Base-by-base conservation (phyloP, 2,113 vertebrate genomes). In the Psittacula cyanocephala region DNA sequence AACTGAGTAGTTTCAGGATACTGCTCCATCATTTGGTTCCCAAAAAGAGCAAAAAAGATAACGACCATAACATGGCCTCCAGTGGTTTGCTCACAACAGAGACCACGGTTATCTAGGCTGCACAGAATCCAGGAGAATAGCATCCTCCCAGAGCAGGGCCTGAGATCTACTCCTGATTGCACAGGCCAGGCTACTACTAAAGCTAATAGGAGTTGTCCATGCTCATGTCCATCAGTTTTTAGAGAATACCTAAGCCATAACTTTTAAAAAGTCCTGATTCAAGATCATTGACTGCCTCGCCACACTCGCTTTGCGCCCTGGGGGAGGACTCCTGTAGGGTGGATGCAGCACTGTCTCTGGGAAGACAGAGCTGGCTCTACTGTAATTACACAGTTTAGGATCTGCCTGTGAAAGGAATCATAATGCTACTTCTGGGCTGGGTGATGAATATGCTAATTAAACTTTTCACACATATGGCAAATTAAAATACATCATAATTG, bases 371-470 rank as follows among this genome's bases (percentile, higher is more conserved):
- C 29, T 46, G 39, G 81, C 83, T 55, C 64, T 82, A 71, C 55
- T 52, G 55, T 60, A 86, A 91, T 50, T 75, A 46, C 29, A 88
- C 29, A 47, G 43, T 55, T 91, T 87, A 94, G 59, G 81, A 91
- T 78, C 55, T 28, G 59, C 67, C 85, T 86, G 43, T 71, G 64
- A 88, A 86, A 63, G 55, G 27, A 81, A 85, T 37, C 0, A 0
- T 37, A 88, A 33, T 35, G 44, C 13, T 90, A 22, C 62, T 88
- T 82, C 68, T 93, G 47, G 27, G 69, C 35, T 79, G 86, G 33
- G 25, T 88, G 60, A 75, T 60, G 93, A 95, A 95, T 94, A 94
- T 90, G 85, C 50, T 95, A 91, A 94, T 94, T 80, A 88, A 94
- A 75, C 52, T 78, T 84, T 86, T 96, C 82, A 96, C 55, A 83